Percentiles rank a stretch among this genome's conserved stretches.
Evolutionary conservation across 2,888 invertebrate genomes (phyloP).

Genomic region (Anagyrus pseudococci): DNA sequence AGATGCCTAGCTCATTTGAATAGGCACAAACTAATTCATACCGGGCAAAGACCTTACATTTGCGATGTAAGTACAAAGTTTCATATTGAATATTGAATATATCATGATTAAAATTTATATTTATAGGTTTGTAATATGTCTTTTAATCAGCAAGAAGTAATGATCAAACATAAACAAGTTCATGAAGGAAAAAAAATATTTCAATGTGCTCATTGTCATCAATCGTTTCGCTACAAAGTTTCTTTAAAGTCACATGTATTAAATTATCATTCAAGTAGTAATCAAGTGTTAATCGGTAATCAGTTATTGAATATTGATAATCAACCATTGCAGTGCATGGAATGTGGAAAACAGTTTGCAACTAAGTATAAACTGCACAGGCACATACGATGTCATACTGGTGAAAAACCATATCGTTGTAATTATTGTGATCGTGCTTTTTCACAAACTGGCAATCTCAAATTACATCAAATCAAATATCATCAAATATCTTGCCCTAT

Average conservation of each 20-base stretch:
- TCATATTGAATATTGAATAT: neutral
- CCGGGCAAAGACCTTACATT: constrained; percentile 66
- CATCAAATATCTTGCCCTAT: constrained; percentile 46
- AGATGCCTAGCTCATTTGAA: constrained; percentile 67
- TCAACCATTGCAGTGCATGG: constrained; percentile 47
- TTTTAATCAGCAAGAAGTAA: constrained; percentile 56
- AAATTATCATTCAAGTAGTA: constrained; percentile 52
- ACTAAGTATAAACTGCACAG: constrained; percentile 56
- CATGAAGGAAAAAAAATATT: constrained; percentile 55
- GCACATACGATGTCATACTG: constrained; percentile 54
- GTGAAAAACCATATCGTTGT: constrained; percentile 55
- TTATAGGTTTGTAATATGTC: constrained; percentile 56
- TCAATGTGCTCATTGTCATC: constrained; percentile 55
- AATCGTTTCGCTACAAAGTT: constrained; percentile 56
- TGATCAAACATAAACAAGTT: constrained; percentile 53
- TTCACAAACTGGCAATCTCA: constrained; percentile 57
- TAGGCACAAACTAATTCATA: constrained; percentile 66
- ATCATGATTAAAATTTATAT: constrained; percentile 7
- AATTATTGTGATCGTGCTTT: constrained; percentile 54
- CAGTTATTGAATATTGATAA: constrained; percentile 37
- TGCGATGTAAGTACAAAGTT: constrained; percentile 58
- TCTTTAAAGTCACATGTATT: constrained; percentile 57
- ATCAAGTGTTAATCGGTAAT: constrained; percentile 37
- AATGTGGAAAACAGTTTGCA: constrained; percentile 57
- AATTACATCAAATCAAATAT: constrained; percentile 54